These are phyloP conservation scores for Euborellia annulipes DNA, from an alignment of 1,140 invertebrate species.

Conservation along the genomic window DNA sequence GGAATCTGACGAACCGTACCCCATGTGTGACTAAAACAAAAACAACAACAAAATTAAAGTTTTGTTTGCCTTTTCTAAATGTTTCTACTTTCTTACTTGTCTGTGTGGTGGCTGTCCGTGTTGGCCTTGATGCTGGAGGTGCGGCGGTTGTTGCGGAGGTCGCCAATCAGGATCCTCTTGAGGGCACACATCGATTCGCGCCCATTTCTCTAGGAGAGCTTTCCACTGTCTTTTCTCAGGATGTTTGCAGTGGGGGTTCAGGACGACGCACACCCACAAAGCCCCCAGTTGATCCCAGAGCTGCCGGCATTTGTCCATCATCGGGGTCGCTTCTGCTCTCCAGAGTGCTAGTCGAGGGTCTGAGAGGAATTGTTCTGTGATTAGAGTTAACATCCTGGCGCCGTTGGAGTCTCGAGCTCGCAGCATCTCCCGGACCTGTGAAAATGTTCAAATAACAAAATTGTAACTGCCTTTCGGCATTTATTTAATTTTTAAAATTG, in stretches of 20 bases:
- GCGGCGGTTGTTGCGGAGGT: conserved; percentile 24
- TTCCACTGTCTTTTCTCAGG: conserved; percentile 56
- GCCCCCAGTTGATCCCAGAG: conserved; percentile 70
- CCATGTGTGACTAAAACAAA: conserved; percentile 30
- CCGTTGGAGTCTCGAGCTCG: conserved; percentile 70
- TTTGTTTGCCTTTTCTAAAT: no score
- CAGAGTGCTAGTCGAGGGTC: conserved; percentile 65
- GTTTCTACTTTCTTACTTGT: no score
- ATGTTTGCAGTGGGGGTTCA: conserved; percentile 52
- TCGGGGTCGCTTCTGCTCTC: conserved; percentile 60
- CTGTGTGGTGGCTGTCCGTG: no score
- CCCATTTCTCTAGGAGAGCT: conserved; percentile 54
- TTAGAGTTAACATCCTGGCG: conserved; percentile 66
- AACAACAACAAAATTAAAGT: background rate
- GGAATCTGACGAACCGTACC: conserved; percentile 22
- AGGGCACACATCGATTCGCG: conserved; percentile 57
- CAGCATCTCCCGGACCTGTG: conserved; percentile 68
- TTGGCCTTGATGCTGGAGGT: conserved; percentile 2
- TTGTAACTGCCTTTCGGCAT: no score
- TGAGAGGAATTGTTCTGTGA: conserved; percentile 79
- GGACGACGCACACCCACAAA: conserved; percentile 68
- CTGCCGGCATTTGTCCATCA: conserved; percentile 70
- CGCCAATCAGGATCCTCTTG: conserved; percentile 65
- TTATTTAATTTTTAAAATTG: no score
- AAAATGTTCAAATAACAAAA: no score